Base-by-base conservation (phyloP, 2,797 vertebrate genomes). In the Alauda arvensis region DNA sequence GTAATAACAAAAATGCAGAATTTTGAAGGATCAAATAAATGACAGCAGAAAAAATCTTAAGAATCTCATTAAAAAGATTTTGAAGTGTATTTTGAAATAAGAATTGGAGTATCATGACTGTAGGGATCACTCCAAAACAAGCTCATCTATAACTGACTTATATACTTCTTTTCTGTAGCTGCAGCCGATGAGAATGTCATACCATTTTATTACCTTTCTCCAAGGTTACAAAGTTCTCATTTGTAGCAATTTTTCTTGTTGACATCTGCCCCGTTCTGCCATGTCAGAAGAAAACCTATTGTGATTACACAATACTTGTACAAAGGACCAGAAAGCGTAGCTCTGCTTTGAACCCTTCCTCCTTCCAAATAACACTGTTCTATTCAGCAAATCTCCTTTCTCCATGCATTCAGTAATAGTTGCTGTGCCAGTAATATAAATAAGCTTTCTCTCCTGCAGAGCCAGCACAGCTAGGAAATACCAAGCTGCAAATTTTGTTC, bases 201-300 rank as follows among this genome's bases (percentile, higher is more conserved):
- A 75, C 53, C 63, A 82, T 61, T 85, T 91, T 85, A 83, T 89
- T 91, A 70, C 65, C 17, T 51, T 61, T 82, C 43, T 79, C 53
- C 31, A 65, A 82, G 77, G 68, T 87, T 92, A 79, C 86, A 70
- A 74, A 92, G 45, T 87, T 92, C 77, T 90, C 40, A 87, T 90
- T 87, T 70, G 57, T 68, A 87, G 68, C 43, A 84, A 52, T 85
- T 91, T 81, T 90, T 92, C 80, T 45, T 85, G 46, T 87, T 92
- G 80, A 82, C 48, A 33, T 40, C 61, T 85, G 55, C 68, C 55
- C 37, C 53, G 15, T 56, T 91, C 45, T 72, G 67, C 51, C 37
- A 40, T 19, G 15, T 75, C 10, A 12, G 69, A 87, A 70, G 65
- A 87, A 93, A 90, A 72, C 42, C 77, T 68, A 7, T n/a, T 78